Evolutionary conservation across 2,888 invertebrate genomes (phyloP).

Genomic region (Bombylius major): DNA sequence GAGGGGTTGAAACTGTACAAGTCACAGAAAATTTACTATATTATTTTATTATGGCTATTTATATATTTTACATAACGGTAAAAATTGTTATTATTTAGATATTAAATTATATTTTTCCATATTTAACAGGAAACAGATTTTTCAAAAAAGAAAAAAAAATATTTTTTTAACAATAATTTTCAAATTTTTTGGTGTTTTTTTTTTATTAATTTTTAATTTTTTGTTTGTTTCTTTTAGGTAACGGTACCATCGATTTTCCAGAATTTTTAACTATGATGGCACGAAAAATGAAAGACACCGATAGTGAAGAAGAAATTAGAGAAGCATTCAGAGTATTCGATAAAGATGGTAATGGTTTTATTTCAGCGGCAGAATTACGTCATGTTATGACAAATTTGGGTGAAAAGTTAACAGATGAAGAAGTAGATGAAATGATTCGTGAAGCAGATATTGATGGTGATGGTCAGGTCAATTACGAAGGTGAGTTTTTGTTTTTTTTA

Average conservation of each 20-base stretch:
- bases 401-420: constrained; percentile 97
- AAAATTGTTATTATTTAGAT: too few species aligned
- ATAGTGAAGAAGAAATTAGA: constrained; percentile 97
- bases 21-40: too few species aligned
- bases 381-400: constrained; percentile 99
- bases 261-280: constrained; percentile 99
- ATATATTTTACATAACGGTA: too few species aligned
- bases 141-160: too few species aligned
- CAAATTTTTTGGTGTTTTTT: background rate
- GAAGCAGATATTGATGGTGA: constrained; percentile 99
- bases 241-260: constrained; percentile 99
- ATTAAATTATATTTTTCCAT: too few species aligned
- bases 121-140: too few species aligned
- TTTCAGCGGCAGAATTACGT: constrained; percentile 94
- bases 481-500: constrained; percentile 14
- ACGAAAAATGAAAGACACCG: constrained; percentile 99
- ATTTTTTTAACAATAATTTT: too few species aligned
- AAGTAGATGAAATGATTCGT: constrained; percentile 98
- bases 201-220: background rate
- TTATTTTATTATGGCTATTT: too few species aligned
- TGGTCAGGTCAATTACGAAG: constrained; percentile 67
- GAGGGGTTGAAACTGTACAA: too few species aligned
- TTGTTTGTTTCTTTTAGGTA: constrained; percentile 49
- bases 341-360: constrained; percentile 99
- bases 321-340: constrained; percentile 99